phyloP scores from a whole-genome alignment of 2,113 vertebrate genomes.

The Hyaena hyaena region DNA sequence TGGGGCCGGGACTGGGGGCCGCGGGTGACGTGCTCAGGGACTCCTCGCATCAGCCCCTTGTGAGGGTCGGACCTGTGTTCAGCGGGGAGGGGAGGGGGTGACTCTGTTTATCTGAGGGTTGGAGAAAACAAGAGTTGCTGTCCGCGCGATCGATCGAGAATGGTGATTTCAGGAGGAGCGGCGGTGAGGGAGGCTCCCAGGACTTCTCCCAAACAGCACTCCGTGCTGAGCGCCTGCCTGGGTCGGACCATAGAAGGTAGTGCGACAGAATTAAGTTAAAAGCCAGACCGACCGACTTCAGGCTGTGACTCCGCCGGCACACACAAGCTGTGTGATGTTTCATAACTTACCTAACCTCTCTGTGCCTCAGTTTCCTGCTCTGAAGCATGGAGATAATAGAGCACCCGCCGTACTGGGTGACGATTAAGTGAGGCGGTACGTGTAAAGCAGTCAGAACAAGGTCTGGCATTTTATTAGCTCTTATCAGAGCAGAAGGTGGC shows the following conservation, averaged over 20 bases:
- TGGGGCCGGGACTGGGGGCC: too few species aligned
- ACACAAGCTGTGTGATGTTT: neutral
- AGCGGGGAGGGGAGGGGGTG: neutral
- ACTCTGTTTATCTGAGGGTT: fast-evolving
- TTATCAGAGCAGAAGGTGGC: neutral
- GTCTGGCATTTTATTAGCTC: neutral
- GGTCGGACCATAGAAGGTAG: neutral
- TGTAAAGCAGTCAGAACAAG: neutral
- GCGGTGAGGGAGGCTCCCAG: neutral
- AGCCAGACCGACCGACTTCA: neutral
- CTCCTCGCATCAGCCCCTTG: fast-evolving
- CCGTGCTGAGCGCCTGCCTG: neutral
- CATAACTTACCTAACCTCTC: neutral
- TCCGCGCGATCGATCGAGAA: fast-evolving
- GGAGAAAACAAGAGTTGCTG: neutral
- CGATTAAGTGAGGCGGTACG: fast-evolving
- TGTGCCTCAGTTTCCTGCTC: neutral
- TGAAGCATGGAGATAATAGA: neutral
- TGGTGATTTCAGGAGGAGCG: neutral
- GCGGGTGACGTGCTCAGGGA: neutral
- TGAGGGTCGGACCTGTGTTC: neutral
- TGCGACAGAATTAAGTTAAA: fast-evolving
- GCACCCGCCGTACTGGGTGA: neutral
- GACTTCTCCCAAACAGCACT: neutral
- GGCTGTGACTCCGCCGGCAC: neutral